These are phyloP conservation scores for Nerophis lumbriciformis DNA, from an alignment of 2,113 vertebrate species.

Conservation along the genomic window DNA sequence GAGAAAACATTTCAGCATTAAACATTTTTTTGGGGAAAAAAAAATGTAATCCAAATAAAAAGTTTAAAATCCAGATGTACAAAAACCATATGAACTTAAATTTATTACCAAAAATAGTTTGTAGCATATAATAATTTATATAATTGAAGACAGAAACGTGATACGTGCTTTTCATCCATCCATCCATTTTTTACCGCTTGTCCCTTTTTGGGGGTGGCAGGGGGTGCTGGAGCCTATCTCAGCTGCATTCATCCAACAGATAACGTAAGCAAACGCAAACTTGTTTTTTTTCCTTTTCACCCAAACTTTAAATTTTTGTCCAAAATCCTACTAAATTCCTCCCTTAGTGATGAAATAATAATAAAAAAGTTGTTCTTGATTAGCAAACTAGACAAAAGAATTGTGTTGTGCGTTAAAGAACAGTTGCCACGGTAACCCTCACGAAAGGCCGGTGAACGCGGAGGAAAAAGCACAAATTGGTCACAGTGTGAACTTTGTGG, in stretches of 20 bases:
- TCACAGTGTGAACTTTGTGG: conserved; percentile 18
- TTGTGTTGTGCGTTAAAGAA: conserved; percentile 29
- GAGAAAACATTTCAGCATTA: too few species aligned
- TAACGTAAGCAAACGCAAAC: not conserved
- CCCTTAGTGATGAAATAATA: not conserved
- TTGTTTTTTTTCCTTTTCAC: too few species aligned
- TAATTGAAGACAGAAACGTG: too few species aligned
- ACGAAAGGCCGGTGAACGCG: conserved; percentile 37
- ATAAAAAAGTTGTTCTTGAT: not conserved
- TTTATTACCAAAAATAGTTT: too few species aligned
- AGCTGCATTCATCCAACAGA: too few species aligned
- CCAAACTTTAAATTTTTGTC: too few species aligned
- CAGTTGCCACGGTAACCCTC: conserved; percentile 51
- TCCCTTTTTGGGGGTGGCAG: too few species aligned
- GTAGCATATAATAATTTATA: too few species aligned
- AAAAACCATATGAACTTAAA: too few species aligned
- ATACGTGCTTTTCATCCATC: not conserved
- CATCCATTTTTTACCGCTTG: too few species aligned
- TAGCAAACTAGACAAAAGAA: conserved; percentile 8
- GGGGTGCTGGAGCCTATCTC: too few species aligned
- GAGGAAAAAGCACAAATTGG: conserved; percentile 16
- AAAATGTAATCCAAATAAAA: not conserved
- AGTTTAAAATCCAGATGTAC: not conserved
- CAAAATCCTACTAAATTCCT: too few species aligned
- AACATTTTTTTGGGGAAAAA: not conserved